Evolutionary conservation across 2,888 invertebrate species (phyloP).

Genomic region (Polydrusus tereticollis): DNA sequence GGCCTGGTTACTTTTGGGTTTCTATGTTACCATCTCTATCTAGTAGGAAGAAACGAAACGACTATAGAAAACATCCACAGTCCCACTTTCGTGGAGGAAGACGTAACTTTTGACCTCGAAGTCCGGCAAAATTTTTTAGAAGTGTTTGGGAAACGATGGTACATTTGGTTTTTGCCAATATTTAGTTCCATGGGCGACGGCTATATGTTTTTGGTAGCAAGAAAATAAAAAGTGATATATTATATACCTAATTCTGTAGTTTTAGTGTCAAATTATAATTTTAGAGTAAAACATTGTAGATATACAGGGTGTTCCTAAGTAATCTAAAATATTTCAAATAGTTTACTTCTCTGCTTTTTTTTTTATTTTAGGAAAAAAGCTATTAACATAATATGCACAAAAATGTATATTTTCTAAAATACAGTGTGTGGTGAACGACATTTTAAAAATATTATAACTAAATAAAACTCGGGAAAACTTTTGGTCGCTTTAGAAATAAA

Average conservation of each 20-base stretch:
- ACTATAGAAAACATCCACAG: slow-evolving; percentile 55
- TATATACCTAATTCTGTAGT: not conserved
- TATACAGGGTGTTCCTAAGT: no score
- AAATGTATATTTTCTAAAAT: no score
- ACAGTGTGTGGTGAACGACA: no score
- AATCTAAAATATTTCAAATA: no score
- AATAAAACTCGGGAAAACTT: no score
- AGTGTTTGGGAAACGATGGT: slow-evolving; percentile 54
- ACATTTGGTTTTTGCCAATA: slow-evolving; percentile 55
- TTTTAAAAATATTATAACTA: no score
- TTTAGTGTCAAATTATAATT: not conserved
- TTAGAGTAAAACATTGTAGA: no score
- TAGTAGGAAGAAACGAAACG: slow-evolving; percentile 55
- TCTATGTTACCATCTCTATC: slow-evolving; percentile 50
- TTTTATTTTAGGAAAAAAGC: no score
- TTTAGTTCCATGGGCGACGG: slow-evolving; percentile 53
- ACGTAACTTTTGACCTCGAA: slow-evolving; percentile 56
- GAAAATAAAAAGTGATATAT: slow-evolving; percentile 29
- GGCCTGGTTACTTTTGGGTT: slow-evolving; percentile 49
- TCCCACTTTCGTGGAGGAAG: slow-evolving; percentile 49
- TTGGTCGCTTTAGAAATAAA: no score
- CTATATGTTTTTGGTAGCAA: slow-evolving; percentile 49
- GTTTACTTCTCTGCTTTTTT: no score
- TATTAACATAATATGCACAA: no score
- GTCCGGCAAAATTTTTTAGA: slow-evolving; percentile 53